Evolutionary conservation across 1,140 invertebrate genomes (phyloP).

Genomic region (Bombus terrestris): DNA sequence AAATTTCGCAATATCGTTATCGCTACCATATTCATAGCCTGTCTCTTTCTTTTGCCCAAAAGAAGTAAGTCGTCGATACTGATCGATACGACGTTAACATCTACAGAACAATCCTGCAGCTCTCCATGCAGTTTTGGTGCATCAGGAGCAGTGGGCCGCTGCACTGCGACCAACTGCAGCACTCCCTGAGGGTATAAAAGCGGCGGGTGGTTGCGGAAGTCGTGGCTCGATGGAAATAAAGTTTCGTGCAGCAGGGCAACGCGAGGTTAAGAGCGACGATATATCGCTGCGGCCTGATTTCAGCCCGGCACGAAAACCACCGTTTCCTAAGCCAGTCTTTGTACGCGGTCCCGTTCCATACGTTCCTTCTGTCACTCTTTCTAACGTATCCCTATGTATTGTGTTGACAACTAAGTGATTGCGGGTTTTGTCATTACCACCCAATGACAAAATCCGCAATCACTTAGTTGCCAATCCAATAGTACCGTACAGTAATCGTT

Average conservation of each 20-base stretch:
- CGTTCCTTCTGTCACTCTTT: neutral
- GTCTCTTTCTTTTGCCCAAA: too few species aligned
- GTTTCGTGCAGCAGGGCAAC: conserved; percentile 30
- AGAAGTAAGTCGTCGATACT: too few species aligned
- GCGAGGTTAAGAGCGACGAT: conserved; percentile 44
- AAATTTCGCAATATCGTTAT: too few species aligned
- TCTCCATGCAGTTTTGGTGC: neutral
- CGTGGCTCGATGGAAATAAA: conserved; percentile 42
- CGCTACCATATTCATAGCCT: too few species aligned
- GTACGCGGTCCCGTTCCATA: neutral
- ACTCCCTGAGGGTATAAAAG: conserved; percentile 23
- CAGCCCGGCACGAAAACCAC: conserved; percentile 10
- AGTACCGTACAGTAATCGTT: too few species aligned
- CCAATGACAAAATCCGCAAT: too few species aligned
- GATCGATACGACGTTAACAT: too few species aligned
- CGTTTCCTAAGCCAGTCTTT: neutral
- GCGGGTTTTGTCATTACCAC: too few species aligned
- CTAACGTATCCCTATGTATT: neutral
- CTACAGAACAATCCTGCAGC: neutral
- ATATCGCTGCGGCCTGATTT: conserved; percentile 51
- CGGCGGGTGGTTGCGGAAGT: conserved; percentile 39
- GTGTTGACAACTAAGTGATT: too few species aligned
- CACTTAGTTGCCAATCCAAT: too few species aligned
- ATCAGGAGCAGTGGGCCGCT: conserved; percentile 34
- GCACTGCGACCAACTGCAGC: conserved; percentile 45